A percentile compares a stretch with the other conserved stretches of the same genome.
phyloP scores from a whole-genome alignment of 2,888 invertebrate species.

The Torymus auratus region DNA sequence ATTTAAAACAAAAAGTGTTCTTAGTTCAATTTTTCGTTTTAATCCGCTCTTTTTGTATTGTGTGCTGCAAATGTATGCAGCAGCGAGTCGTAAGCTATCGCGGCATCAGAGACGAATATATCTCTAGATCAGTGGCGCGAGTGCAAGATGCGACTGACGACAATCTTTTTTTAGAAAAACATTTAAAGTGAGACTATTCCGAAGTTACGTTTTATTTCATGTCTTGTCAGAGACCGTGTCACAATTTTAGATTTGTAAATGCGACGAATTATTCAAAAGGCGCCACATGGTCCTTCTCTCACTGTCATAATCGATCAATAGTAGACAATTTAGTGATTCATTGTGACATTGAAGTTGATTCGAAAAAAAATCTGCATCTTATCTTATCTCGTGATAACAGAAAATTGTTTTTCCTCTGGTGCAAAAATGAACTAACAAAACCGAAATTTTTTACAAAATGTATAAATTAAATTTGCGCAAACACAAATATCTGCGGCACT shows the following conservation, averaged over 20 bases:
- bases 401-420: not conserved
- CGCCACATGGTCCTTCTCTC: conserved; percentile 2
- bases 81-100: too few species aligned
- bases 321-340: conserved; percentile 14
- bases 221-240: not conserved
- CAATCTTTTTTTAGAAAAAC: conserved; percentile 40
- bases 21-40: conserved; percentile 23
- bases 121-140: not conserved
- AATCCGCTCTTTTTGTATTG: not conserved
- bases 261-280: conserved; percentile 20
- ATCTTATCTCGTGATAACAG: not conserved
- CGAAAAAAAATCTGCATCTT: conserved; percentile 34
- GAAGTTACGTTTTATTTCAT: conserved; percentile 7
- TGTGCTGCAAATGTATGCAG: too few species aligned
- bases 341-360: conserved; percentile 29
- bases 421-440: conserved; percentile 6
- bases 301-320: conserved; percentile 14
- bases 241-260: conserved; percentile 30
- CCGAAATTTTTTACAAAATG: not conserved
- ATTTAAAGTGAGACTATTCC: not conserved
- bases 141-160: conserved; percentile 24
- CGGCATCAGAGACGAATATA: not conserved
- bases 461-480: not conserved
- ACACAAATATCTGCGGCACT: too few species aligned
- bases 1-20: conserved; percentile 1